Evolutionary conservation across 2,888 invertebrate genomes (phyloP).

Genomic region (Lithophane semibrunnea): DNA sequence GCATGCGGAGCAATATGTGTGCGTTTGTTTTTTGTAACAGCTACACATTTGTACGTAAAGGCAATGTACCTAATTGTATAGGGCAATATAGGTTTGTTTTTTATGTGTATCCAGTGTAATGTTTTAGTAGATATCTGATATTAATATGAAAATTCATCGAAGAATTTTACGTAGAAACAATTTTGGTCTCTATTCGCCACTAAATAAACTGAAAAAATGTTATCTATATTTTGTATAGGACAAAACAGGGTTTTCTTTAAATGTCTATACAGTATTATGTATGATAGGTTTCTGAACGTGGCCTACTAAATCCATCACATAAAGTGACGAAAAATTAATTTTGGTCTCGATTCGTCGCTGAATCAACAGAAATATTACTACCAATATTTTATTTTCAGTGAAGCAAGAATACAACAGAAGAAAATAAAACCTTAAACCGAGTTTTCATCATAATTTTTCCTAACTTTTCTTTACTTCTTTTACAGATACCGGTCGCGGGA

Average conservation of each 20-base stretch:
- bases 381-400: neutral
- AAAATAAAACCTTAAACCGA: neutral
- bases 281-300: neutral
- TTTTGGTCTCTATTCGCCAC: neutral
- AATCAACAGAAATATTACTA: neutral
- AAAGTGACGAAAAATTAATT: no score
- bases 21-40: constrained; percentile 38
- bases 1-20: neutral
- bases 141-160: neutral
- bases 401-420: neutral
- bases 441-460: constrained; percentile 22
- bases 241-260: neutral
- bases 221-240: neutral
- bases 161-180: neutral
- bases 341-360: neutral
- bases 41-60: neutral
- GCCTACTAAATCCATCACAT: no score
- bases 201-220: neutral
- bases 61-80: neutral
- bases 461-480: constrained; percentile 25
- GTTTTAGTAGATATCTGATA: neutral
- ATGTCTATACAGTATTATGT: neutral
- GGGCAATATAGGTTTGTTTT: neutral
- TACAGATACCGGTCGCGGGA: constrained; percentile 6
- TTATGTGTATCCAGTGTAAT: neutral